phyloP scores from a whole-genome alignment of 2,797 vertebrate species.

The Gymnothorax reevesii region DNA sequence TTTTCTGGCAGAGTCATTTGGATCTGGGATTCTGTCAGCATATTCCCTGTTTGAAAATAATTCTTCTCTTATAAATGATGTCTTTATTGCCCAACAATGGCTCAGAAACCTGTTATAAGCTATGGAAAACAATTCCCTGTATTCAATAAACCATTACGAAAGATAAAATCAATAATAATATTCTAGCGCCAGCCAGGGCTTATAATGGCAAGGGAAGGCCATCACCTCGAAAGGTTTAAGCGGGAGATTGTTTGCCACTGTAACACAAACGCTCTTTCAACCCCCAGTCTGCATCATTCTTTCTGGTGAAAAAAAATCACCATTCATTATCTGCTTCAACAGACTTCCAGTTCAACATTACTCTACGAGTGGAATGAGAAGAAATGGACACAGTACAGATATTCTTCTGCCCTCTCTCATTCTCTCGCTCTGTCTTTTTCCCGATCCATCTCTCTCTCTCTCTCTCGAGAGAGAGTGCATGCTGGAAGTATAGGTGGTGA shows the following conservation, averaged over 20 bases:
- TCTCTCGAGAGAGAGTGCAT: no score
- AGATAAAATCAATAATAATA: conserved; percentile 27
- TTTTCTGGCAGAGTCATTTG: background rate
- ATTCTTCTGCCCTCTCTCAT: background rate
- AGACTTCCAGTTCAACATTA: background rate
- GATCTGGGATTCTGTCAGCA: background rate
- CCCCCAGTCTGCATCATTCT: background rate
- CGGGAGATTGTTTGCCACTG: background rate
- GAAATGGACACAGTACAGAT: background rate
- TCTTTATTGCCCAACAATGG: conserved; percentile 19
- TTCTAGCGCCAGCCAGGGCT: background rate
- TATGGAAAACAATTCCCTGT: conserved; percentile 13
- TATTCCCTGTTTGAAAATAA: background rate
- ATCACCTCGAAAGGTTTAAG: conserved; percentile 1
- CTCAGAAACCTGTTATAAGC: conserved; percentile 16
- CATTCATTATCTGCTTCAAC: background rate
- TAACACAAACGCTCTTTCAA: conserved; percentile 7
- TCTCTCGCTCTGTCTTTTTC: background rate
- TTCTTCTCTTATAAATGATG: background rate
- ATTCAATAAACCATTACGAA: conserved; percentile 10
- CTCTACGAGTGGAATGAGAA: background rate
- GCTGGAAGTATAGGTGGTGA: no score
- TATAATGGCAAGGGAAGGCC: conserved; percentile 7
- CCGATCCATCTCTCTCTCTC: no score
- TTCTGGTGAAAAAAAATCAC: background rate